phyloP scores from a whole-genome alignment of 1,140 invertebrate genomes.

The Kradibia gibbosae region DNA sequence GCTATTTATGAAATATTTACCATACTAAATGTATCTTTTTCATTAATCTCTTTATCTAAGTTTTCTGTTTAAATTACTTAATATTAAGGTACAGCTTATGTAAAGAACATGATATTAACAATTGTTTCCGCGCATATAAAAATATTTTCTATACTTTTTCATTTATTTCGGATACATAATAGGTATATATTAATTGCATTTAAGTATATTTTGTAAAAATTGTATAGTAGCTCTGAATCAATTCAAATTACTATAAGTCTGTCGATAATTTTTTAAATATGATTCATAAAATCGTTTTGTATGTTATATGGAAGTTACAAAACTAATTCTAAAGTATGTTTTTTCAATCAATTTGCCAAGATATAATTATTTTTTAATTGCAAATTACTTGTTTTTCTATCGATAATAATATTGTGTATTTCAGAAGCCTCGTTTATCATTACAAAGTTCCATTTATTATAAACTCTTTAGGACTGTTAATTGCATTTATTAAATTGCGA shows the following conservation, averaged over 20 bases:
- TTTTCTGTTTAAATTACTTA: neutral
- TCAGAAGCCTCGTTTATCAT: neutral
- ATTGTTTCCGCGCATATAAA: neutral
- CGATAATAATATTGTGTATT: neutral
- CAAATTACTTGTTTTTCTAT: slow-evolving; percentile 17
- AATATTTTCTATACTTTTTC: slow-evolving; percentile 6
- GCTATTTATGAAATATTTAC: neutral
- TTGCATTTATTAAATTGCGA: slow-evolving; percentile 43
- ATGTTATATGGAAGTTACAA: neutral
- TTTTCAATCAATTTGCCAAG: neutral
- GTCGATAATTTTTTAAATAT: neutral
- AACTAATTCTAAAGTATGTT: neutral
- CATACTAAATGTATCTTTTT: neutral
- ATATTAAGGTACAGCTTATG: neutral
- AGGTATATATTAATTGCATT: neutral
- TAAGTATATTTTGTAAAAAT: slow-evolving; percentile 2
- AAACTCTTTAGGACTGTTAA: slow-evolving; percentile 38
- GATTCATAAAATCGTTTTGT: slow-evolving; percentile 1
- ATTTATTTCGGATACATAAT: slow-evolving; percentile 8
- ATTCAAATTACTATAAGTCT: neutral
- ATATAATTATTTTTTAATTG: slow-evolving; percentile 1
- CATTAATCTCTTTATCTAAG: neutral
- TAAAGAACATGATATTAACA: neutral
- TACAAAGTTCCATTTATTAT: slow-evolving; percentile 39
- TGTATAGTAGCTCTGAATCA: neutral